Evolutionary conservation across 2,113 vertebrate species (phyloP), one percentile per base, ranked within the genome.

Genomic region (Ploceus nigricollis): DNA sequence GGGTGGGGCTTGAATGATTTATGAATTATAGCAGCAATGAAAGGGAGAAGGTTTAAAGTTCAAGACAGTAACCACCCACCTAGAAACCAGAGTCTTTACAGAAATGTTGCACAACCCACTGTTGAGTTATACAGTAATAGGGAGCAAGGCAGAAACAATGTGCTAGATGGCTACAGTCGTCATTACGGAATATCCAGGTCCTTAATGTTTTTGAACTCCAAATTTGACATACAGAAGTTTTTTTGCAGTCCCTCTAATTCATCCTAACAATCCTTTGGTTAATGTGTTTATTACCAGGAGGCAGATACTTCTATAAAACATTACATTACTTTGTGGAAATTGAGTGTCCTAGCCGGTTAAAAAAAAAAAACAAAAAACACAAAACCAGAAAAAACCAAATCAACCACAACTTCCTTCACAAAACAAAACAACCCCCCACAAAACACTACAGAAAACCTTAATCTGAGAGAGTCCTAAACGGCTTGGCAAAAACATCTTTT

Each of bases 1-100:
- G 83, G 84, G 91, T 87, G 78, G 68, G 47, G 50, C 70, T 66
- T 66, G 72, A 78, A 82, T 54, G 56, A 79, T 50, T 90, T 90
- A 73, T 90, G 69, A 89, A 82, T 94, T 87, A 93, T n/a, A 79
- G 73, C 72, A 93, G 82, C 53, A 92, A 80, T 57, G 64, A 93
- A 90, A 95, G 11, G 39, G 31, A 90, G 89, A 76, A 79, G 28
- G 97, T 96, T 94, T 94, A 97, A 97, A 82, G 96, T 96, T 94
- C 96, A 95, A 48, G 48, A 65, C 7, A 31, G 53, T n/a, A 94
- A 95, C 58, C 65, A 88, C n/a, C 54, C 2, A 3, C 37, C 47
- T n/a, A 68, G 72, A 75, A 85, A 70, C 39, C 40, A 80, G 40
- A 80, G 44, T 21, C 66, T 54, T 39, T 27, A 56, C 1, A 54